Conservation (phyloP, 2,888 invertebrate genomes). For the Trichogramma dendrolimi region DNA sequence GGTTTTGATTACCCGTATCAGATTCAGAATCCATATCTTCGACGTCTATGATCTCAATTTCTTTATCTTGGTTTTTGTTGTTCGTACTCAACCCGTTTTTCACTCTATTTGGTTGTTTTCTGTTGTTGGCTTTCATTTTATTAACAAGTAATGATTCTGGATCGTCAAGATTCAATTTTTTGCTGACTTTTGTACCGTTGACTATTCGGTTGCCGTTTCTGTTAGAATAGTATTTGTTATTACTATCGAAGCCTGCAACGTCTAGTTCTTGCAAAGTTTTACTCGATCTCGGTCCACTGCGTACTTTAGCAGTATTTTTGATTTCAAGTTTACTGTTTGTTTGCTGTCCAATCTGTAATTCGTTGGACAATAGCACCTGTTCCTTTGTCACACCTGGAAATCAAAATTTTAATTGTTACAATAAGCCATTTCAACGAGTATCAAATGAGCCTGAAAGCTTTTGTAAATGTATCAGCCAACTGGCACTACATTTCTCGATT, state of each 20-base stretch:
- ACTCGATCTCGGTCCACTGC: slow-evolving; percentile 12
- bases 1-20: background rate
- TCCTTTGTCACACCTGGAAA: no score
- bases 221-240: slow-evolving; percentile 42
- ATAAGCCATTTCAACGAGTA: no score
- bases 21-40: slow-evolving; percentile 4
- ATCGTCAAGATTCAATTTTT: slow-evolving; percentile 38
- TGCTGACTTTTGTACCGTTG: slow-evolving; percentile 44
- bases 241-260: slow-evolving; percentile 38
- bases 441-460: no score
- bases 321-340: slow-evolving; percentile 26
- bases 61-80: background rate
- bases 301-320: slow-evolving; percentile 15
- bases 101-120: slow-evolving; percentile 20
- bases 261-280: slow-evolving; percentile 15
- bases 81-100: slow-evolving; percentile 23
- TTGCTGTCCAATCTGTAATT: slow-evolving; percentile 11
- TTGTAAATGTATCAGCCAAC: no score
- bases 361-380: no score
- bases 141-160: slow-evolving; percentile 5
- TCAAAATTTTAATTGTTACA: no score
- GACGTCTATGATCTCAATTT: background rate
- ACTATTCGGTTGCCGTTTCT: slow-evolving; percentile 39
- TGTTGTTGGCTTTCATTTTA: background rate
- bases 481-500: no score